Evolutionary conservation across 2,797 vertebrate species (phyloP), one percentile per base, ranked within the genome.

Genomic region (Aplochiton taeniatus): DNA sequence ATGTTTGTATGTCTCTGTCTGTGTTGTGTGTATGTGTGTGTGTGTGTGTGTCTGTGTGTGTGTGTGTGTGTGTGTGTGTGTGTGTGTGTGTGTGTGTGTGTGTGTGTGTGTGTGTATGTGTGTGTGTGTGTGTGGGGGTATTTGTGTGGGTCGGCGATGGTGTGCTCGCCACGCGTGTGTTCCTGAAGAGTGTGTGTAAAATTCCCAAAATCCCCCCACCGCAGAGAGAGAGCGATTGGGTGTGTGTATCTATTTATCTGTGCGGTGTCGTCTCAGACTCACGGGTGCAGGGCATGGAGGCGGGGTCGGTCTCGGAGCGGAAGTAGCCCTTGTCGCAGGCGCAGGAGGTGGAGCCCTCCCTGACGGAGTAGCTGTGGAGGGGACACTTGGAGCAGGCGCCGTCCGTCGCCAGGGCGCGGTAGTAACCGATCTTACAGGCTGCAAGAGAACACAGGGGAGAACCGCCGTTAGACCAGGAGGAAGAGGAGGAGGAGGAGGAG

Each of bases 381-480:
- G 97, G 96, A 88, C 97, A 99, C 80, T 97, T 97, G 87, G 94
- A 91, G 74, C 97, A 99, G 74, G 88, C 73, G 18, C 87, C 87
- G 10, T 99, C 96, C 0, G 93, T 93, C 57, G 95, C 96, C 76
- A 96, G 91, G 19, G 96, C 95, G 60, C 96, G 95, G 90, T 95
- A 98, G 91, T 94, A 98, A 65, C 97, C 97, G 0, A 95, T 94
- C 90, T 95, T 98, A 85, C 97, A 99, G 78, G 96, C 97, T 99
- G 74, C 20, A 83, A 82, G 69, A 82, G 56, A 73, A 58, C 20
- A 87, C 68, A 75, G 49, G 3, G 74, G 44, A 50, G 47, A 62
- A 31, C 48, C 18, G 20, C 8, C 11, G 53, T 55, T 18, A 55
- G 12, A 20, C 6, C 11, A 6, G 9, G 31, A 4, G 18, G 42